These are phyloP conservation scores for Oryzias sinensis DNA, from an alignment of 2,797 vertebrate genomes.

Conservation along the genomic window DNA sequence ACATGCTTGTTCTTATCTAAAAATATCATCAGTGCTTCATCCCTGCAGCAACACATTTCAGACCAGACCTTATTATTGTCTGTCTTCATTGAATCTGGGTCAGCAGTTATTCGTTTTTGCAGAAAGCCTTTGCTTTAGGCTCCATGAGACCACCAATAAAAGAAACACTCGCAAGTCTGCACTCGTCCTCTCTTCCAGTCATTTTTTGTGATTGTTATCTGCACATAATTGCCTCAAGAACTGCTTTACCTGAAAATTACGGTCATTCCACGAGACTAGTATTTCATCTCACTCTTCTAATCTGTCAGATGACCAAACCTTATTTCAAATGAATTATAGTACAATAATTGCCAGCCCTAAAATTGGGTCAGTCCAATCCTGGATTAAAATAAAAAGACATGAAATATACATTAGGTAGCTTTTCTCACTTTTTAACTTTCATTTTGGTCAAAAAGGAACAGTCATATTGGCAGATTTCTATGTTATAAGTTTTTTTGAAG, in stretches of 20 bases:
- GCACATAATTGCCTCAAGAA: conserved; percentile 1
- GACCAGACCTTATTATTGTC: conserved; percentile 42
- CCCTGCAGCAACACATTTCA: conserved; percentile 22
- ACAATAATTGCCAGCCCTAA: too few relatives aligned
- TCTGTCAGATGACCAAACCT: not conserved
- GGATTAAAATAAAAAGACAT: too few relatives aligned
- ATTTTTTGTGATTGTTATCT: conserved; percentile 2
- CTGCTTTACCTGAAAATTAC: too few relatives aligned
- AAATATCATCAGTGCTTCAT: conserved; percentile 22
- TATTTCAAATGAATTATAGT: not conserved
- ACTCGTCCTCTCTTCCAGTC: not conserved
- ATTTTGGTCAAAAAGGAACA: too few relatives aligned
- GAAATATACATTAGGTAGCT: too few relatives aligned
- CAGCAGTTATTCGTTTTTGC: conserved; percentile 37
- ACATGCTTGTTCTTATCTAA: conserved; percentile 25
- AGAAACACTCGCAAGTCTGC: not conserved
- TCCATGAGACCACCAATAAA: conserved; percentile 3
- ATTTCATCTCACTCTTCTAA: too few relatives aligned
- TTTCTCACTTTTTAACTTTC: too few relatives aligned
- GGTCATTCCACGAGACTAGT: too few relatives aligned
- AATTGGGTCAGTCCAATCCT: too few relatives aligned
- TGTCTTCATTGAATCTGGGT: conserved; percentile 38
- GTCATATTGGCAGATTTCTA: too few relatives aligned
- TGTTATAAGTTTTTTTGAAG: too few relatives aligned
- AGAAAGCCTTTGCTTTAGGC: conserved; percentile 31